These are phyloP conservation scores for Hapalemur alaotrensis DNA, from an alignment of 2,797 vertebrate genomes.

Conservation along the genomic window DNA sequence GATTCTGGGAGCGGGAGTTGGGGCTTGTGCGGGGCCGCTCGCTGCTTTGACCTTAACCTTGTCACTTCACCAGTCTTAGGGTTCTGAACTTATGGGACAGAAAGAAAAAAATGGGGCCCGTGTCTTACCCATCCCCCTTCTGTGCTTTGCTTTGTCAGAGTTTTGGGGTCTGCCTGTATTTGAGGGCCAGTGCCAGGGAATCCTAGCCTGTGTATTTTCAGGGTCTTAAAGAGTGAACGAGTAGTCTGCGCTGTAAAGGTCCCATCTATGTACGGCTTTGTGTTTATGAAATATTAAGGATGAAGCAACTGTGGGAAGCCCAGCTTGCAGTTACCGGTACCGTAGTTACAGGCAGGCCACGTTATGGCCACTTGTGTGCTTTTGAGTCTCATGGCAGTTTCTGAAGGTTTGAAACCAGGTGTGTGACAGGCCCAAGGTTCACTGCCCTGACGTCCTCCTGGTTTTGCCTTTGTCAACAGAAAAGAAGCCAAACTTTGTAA, in stretches of 20 bases:
- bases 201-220: not conserved
- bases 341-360: not conserved
- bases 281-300: not conserved
- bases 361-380: not conserved
- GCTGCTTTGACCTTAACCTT: not conserved
- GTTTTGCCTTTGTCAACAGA: not conserved
- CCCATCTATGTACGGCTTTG: not conserved
- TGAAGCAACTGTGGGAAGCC: not conserved
- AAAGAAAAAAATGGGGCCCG: not conserved
- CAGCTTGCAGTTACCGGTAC: not conserved
- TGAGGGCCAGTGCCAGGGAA: not conserved
- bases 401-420: not conserved
- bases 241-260: not conserved
- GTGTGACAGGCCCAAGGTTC: not conserved
- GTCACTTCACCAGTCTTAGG: not conserved
- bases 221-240: not conserved
- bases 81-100: not conserved
- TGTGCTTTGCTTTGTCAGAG: not conserved
- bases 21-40: too few species aligned
- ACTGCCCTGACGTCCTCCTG: not conserved
- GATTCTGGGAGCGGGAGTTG: not conserved
- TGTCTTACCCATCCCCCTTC: not conserved
- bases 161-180: not conserved
- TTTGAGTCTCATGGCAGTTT: not conserved
- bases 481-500: too few species aligned